These are phyloP conservation scores for Itoplectis maculator DNA, from an alignment of 2,888 invertebrate genomes.

Conservation along the genomic window DNA sequence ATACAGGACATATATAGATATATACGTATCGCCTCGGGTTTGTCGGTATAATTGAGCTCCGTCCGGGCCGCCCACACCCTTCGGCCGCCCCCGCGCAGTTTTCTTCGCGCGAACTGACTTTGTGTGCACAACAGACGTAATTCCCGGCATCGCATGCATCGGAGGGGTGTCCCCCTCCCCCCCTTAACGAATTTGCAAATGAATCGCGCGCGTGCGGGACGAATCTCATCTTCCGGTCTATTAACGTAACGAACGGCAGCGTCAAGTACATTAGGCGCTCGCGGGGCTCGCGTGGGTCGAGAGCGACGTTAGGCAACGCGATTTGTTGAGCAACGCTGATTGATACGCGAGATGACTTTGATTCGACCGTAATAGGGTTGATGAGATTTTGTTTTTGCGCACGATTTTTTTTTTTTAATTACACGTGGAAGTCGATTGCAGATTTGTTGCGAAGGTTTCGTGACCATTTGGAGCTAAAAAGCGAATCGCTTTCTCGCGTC, in stretches of 20 bases:
- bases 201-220: slow-evolving; percentile 36
- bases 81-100: slow-evolving; percentile 38
- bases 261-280: slow-evolving; percentile 2
- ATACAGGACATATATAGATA: neutral
- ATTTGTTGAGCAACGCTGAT: slow-evolving; percentile 38
- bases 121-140: slow-evolving; percentile 6
- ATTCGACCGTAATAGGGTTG: slow-evolving; percentile 35
- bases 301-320: too few species aligned
- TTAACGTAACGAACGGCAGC: slow-evolving; percentile 39
- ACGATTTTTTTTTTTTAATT: neutral
- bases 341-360: slow-evolving; percentile 45
- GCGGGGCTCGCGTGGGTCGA: slow-evolving; percentile 41
- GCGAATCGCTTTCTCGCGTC: slow-evolving; percentile 4
- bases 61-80: slow-evolving; percentile 51
- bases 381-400: slow-evolving; percentile 13
- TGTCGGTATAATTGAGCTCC: slow-evolving; percentile 42
- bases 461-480: slow-evolving; percentile 37
- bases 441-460: too few species aligned
- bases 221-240: slow-evolving; percentile 61
- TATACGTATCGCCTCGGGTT: neutral
- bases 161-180: neutral
- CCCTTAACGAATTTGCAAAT: slow-evolving; percentile 46
- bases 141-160: slow-evolving; percentile 15
- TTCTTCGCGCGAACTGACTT: slow-evolving; percentile 2
- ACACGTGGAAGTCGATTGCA: slow-evolving; percentile 1